phyloP scores from a whole-genome alignment of 2,113 vertebrate genomes.

The Euleptes europaea region DNA sequence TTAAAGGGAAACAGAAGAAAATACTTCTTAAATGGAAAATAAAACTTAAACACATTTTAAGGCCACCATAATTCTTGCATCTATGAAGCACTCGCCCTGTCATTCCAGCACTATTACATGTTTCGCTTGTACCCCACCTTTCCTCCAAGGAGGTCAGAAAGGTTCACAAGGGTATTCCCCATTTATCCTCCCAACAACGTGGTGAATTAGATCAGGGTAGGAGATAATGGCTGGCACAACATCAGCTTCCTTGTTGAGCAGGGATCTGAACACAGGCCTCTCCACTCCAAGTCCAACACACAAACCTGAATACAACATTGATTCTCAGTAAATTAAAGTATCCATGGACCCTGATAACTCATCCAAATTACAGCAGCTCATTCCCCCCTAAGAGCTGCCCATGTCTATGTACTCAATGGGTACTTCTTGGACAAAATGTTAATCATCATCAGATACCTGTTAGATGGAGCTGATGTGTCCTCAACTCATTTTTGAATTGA shows the following conservation, averaged over 20 bases:
- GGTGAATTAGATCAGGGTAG: neutral
- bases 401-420: neutral
- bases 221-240: neutral
- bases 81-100: neutral
- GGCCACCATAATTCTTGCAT: neutral
- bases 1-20: conserved; percentile 3
- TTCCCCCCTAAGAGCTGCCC: neutral
- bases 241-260: neutral
- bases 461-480: neutral
- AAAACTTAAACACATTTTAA: neutral
- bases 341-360: neutral
- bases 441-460: neutral
- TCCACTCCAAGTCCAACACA: neutral
- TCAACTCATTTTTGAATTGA: neutral
- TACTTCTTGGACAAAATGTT: neutral
- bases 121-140: neutral
- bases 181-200: neutral
- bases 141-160: neutral
- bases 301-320: neutral
- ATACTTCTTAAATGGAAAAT: conserved; percentile 6
- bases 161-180: neutral
- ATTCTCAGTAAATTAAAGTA: neutral
- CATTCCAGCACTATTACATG: neutral
- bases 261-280: neutral
- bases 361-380: neutral